phyloP scores from a whole-genome alignment of 2,888 invertebrate genomes.

The Orgyia antiqua region DNA sequence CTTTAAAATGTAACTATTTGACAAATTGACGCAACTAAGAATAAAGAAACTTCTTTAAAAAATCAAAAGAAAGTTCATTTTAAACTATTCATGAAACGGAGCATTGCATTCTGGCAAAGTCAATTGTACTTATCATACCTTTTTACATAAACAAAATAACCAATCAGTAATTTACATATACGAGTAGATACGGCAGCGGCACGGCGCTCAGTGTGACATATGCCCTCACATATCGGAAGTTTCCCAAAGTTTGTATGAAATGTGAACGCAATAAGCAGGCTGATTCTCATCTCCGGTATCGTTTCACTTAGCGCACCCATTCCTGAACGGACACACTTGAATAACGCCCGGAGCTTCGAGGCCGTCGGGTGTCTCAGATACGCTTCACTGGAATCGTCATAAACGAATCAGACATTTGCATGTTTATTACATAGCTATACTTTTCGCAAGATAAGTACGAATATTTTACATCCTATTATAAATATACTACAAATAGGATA shows the following conservation, averaged over 20 bases:
- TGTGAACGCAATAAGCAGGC: slow-evolving; percentile 37
- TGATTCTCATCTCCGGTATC: slow-evolving; percentile 58
- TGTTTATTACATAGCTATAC: slow-evolving; percentile 23
- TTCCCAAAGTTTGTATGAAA: slow-evolving; percentile 35
- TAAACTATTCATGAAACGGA: too few species aligned
- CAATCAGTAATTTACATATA: too few species aligned
- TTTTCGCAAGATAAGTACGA: slow-evolving; percentile 19
- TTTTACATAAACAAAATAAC: too few species aligned
- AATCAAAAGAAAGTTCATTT: too few species aligned
- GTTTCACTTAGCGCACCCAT: slow-evolving; percentile 54
- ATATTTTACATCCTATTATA: slow-evolving; percentile 1
- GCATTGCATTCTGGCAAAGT: too few species aligned
- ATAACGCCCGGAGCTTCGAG: slow-evolving; percentile 30
- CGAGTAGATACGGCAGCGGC: too few species aligned
- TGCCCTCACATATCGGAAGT: slow-evolving; percentile 14
- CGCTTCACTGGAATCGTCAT: slow-evolving; percentile 27
- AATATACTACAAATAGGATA: too few species aligned
- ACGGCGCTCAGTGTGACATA: slow-evolving; percentile 1
- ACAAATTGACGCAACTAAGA: too few species aligned
- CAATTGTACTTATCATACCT: too few species aligned
- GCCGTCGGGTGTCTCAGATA: slow-evolving; percentile 24
- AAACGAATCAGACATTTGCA: slow-evolving; percentile 22
- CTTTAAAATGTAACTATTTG: too few species aligned
- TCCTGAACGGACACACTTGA: slow-evolving; percentile 50
- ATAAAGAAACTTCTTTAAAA: too few species aligned